phyloP scores from a whole-genome alignment of 1,140 invertebrate genomes.

The Drosophila subpulchrella region DNA sequence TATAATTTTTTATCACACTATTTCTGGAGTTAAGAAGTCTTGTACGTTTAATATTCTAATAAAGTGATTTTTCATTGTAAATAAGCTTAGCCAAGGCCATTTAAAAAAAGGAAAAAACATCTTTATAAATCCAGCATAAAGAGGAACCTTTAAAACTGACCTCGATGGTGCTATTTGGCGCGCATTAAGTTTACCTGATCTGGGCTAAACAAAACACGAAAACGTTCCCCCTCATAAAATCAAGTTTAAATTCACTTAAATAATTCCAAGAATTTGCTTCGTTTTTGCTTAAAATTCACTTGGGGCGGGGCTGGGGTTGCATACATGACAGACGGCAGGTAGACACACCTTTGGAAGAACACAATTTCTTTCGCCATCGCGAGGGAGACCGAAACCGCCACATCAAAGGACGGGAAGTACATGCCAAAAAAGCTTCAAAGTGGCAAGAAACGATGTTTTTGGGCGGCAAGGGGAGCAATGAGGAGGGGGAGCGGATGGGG shows the following conservation, averaged over 20 bases:
- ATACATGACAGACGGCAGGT: slow-evolving; percentile 6
- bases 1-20: too few species aligned
- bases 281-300: slow-evolving; percentile 27
- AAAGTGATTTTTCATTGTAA: too few species aligned
- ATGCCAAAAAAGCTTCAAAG: slow-evolving; percentile 40
- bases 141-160: slow-evolving; percentile 8
- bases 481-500: background rate
- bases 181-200: slow-evolving; percentile 3
- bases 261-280: slow-evolving; percentile 36
- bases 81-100: too few species aligned
- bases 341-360: slow-evolving; percentile 20
- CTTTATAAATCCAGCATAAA: background rate
- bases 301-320: background rate
- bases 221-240: slow-evolving; percentile 15
- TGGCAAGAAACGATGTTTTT: slow-evolving; percentile 18
- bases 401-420: slow-evolving; percentile 67
- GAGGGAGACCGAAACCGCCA: slow-evolving; percentile 22
- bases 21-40: too few species aligned
- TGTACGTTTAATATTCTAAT: too few species aligned
- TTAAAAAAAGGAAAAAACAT: too few species aligned
- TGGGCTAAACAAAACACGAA: slow-evolving; percentile 21
- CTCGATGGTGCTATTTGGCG: background rate
- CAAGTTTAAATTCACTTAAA: slow-evolving; percentile 41
- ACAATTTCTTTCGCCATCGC: slow-evolving; percentile 18
- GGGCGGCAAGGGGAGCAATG: background rate